A percentile compares a stretch with the other conserved stretches of the same genome.
phyloP scores from a whole-genome alignment of 2,888 invertebrate species.

The Thera britannica region DNA sequence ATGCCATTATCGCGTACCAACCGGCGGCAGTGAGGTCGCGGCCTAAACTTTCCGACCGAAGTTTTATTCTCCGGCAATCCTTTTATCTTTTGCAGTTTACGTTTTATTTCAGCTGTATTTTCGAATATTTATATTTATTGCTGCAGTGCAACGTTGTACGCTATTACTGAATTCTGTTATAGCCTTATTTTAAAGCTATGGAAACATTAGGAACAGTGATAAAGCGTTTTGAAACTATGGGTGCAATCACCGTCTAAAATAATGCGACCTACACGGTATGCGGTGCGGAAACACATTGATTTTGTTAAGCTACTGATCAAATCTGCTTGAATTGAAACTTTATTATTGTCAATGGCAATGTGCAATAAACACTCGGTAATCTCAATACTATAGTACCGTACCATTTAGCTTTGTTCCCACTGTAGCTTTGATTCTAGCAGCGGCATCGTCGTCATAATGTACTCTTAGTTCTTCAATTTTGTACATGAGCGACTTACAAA shows the following conservation, averaged over 20 bases:
- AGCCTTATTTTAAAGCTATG: conserved; percentile 14
- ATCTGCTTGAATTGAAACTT: no score
- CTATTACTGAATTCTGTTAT: conserved; percentile 25
- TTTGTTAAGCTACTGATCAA: no score
- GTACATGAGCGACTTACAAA: conserved; percentile 12
- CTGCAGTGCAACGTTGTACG: conserved; percentile 32
- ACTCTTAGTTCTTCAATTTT: conserved; percentile 5
- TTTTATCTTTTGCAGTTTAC: conserved; percentile 51
- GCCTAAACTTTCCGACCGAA: conserved; percentile 71
- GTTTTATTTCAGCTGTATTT: conserved; percentile 36
- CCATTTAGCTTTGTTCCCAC: not conserved
- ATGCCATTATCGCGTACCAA: conserved; percentile 74
- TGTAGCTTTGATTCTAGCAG: no score
- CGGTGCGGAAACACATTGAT: not conserved
- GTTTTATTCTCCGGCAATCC: conserved; percentile 56
- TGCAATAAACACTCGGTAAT: no score
- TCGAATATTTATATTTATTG: conserved; percentile 40
- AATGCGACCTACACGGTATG: not conserved
- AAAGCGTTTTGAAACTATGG: not conserved
- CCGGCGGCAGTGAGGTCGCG: conserved; percentile 53
- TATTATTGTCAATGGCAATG: no score
- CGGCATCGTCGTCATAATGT: not conserved
- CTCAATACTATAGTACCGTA: no score
- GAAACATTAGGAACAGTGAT: conserved; percentile 7
- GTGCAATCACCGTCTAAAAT: not conserved